Evolutionary conservation across 2,113 vertebrate genomes (phyloP).

Genomic region (western clawed frog (Xenopus tropicalis)): UCB_Xtro_10.0 CM004446.2:63167501-63168000

Average conservation of each 20-base stretch:
- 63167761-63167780: constrained; percentile 50
- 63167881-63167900: constrained; percentile 51
- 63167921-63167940: constrained; percentile 71
- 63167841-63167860: constrained; percentile 52
- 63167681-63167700: too few relatives aligned
- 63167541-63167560: too few relatives aligned
- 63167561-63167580: too few relatives aligned
- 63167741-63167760: constrained; percentile 26
- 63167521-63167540: too few relatives aligned
- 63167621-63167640: too few relatives aligned
- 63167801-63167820: constrained; percentile 57
- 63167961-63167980: constrained; percentile 68
- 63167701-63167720: background rate
- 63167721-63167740: background rate
- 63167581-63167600: too few relatives aligned
- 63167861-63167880: constrained; percentile 63
- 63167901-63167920: constrained; percentile 67
- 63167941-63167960: constrained; percentile 82
- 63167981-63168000: constrained; percentile 82
- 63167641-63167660: too few relatives aligned
- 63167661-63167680: too few relatives aligned
- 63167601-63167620: too few relatives aligned
- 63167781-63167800: constrained; percentile 62
- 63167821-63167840: constrained; percentile 60
- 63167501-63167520: too few relatives aligned